Base-by-base conservation (phyloP, 2,888 invertebrate species). In the Agrochola circellaris region DNA sequence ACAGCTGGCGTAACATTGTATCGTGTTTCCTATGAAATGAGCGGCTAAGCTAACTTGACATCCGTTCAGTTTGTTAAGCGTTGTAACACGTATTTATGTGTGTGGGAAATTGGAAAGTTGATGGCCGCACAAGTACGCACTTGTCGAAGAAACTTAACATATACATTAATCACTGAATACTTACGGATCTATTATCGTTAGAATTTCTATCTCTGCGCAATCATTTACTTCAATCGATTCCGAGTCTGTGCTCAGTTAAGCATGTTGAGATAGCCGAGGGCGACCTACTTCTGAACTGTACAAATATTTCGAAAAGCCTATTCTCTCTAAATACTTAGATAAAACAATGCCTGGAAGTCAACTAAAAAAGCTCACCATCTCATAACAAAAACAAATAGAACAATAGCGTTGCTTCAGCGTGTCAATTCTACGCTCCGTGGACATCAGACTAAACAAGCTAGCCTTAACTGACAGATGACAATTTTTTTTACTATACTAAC, bases 71-170 rank as follows among this genome's bases (percentile, higher is more conserved):
- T 79, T 73, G 84, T 86, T 82, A 79, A 75, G 72, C 82, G 81
- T 81, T 83, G 80, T 83, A 80, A 80, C 89, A 85, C 83, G 80
- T 83, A 85, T 75, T 83, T 82, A 84, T 88, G 89, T 84, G 82
- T 89, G 90, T 92, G 91, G 89, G 91, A 92, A 91, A 90, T 90
- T 89, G 85, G 92, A 93, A 93, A 93, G 93, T 90, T 88, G 85
- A 89, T 85, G 87, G 82, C 79, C 77, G 77, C 83, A 72, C 61
- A 62, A 79, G 65, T 73, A 75, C 76, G 75, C 66, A 81, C 78
- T 79, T 64, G 79, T 78, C 61, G 79, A 82, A 83, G 75, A 87
- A 81, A 84, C 82, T 82, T 79, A 80, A 80, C 77, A 73, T 77
- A 75, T 45, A 66, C 79, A 79, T 84, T 83, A 82, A 89, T 85